phyloP scores from a whole-genome alignment of 2,888 invertebrate species.

The Uropetala carovei region DNA sequence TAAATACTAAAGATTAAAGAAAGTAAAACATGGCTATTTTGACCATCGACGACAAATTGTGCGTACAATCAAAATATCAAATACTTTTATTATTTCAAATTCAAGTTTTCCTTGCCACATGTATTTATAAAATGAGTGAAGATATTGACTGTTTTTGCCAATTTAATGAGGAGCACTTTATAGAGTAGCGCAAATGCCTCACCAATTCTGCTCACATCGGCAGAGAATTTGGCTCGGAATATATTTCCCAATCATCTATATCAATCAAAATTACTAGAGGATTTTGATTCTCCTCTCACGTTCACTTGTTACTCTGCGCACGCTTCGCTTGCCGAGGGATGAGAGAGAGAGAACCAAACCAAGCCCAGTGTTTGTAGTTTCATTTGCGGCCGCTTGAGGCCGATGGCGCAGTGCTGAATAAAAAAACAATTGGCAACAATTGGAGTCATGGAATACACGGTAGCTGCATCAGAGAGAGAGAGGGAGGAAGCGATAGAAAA shows the following conservation, averaged over 20 bases:
- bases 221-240: not conserved
- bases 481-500: not conserved
- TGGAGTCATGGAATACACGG: not conserved
- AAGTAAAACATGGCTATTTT: no score
- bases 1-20: no score
- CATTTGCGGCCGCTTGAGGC: slow-evolving; percentile 24
- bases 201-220: not conserved
- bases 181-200: no score
- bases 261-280: not conserved
- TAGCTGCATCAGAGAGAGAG: slow-evolving; percentile 19
- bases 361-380: slow-evolving; percentile 13
- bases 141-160: no score
- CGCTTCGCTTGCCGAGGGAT: not conserved
- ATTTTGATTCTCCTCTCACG: not conserved
- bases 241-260: not conserved
- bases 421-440: not conserved
- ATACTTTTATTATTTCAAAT: no score
- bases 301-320: no score
- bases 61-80: no score
- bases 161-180: no score
- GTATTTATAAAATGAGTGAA: no score
- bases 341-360: not conserved
- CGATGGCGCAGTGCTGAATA: not conserved
- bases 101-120: no score
- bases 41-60: no score